These are phyloP conservation scores for Apostichopus japonicus DNA, from an alignment of 35 echinoderm and acorn worm genomes.

Conservation along the genomic window DNA sequence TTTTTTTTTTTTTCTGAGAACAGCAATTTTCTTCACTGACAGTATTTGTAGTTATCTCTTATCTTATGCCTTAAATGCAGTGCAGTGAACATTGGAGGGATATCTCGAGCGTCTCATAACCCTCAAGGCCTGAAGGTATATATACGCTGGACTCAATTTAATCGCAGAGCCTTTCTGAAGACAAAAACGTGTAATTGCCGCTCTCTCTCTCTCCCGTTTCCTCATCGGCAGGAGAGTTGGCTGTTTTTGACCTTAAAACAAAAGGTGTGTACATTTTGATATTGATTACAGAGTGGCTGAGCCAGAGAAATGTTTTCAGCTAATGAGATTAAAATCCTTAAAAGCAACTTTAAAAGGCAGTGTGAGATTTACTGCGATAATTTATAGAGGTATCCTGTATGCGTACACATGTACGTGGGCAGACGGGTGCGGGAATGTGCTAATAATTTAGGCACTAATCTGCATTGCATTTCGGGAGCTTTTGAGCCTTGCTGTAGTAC, in stretches of 20 bases:
- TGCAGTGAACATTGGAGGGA: neutral
- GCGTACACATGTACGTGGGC: neutral
- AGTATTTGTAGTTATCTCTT: neutral
- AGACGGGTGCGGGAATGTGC: no score
- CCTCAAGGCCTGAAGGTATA: conserved; percentile 24
- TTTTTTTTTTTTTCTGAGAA: neutral
- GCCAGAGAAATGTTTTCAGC: conserved; percentile 50
- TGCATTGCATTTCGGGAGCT: no score
- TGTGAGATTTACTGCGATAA: conserved; percentile 18
- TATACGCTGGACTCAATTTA: conserved; percentile 19
- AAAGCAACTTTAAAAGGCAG: conserved; percentile 38
- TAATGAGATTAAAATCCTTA: conserved; percentile 52
- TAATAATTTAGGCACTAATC: no score
- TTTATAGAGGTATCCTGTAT: neutral
- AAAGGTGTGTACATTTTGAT: conserved; percentile 55
- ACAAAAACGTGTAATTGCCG: conserved; percentile 23
- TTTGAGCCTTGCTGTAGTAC: no score
- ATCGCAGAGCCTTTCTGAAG: conserved; percentile 27
- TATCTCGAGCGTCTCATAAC: neutral
- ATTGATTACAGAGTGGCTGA: conserved; percentile 34
- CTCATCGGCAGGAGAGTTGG: neutral
- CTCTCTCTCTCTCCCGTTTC: neutral
- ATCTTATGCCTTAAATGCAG: neutral
- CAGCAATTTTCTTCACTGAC: neutral
- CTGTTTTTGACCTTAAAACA: conserved; percentile 21